Evolutionary conservation across 2,888 invertebrate species (phyloP).

Genomic region (Hydrotaea diabolus): DNA sequence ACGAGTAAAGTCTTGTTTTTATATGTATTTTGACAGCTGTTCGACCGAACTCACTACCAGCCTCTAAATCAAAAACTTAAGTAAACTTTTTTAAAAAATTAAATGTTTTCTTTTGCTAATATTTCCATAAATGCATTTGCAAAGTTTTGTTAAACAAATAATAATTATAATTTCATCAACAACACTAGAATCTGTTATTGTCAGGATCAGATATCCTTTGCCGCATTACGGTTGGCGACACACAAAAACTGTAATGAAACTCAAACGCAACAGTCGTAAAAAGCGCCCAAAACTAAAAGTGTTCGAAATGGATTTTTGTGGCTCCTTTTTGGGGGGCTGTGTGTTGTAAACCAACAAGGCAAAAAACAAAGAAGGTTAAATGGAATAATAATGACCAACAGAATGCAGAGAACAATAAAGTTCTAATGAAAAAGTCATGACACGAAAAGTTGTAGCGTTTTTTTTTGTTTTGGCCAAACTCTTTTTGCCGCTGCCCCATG

Average conservation of each 20-base stretch:
- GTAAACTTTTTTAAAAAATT: too few relatives aligned
- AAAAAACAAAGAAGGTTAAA: conserved; percentile 39
- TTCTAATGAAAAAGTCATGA: conserved; percentile 63
- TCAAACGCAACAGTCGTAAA: not conserved
- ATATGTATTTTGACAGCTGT: too few relatives aligned
- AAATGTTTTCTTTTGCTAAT: too few relatives aligned
- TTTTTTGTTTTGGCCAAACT: conserved; percentile 10
- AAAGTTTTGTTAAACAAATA: too few relatives aligned
- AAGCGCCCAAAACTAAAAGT: not conserved
- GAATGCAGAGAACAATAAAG: conserved; percentile 37
- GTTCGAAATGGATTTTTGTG: conserved; percentile 39
- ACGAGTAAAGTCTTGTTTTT: too few relatives aligned
- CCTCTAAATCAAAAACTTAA: too few relatives aligned
- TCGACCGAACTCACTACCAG: too few relatives aligned
- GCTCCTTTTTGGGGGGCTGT: conserved; percentile 26
- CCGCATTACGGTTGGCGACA: not conserved
- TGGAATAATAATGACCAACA: conserved; percentile 55
- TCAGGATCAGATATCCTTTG: not conserved
- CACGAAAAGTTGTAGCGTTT: conserved; percentile 34
- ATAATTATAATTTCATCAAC: not conserved
- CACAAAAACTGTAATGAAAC: not conserved
- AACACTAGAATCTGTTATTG: not conserved
- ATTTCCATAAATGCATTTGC: too few relatives aligned
- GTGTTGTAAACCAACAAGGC: not conserved
- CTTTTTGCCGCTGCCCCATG: not conserved